phyloP scores from a whole-genome alignment of 2,113 vertebrate genomes.

The Odontophorus gujanensis region DNA sequence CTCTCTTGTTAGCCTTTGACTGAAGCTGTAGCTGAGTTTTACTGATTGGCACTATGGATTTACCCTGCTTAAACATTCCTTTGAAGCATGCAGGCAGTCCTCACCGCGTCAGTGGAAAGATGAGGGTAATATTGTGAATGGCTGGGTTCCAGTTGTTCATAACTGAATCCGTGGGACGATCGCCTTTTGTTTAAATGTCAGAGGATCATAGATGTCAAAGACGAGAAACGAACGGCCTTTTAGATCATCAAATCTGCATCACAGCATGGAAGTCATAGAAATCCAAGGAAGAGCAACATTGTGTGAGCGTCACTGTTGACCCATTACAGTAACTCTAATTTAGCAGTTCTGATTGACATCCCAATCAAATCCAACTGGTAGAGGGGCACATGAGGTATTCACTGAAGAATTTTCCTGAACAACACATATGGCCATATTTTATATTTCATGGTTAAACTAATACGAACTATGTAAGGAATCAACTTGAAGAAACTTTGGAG shows the following conservation, averaged over 20 bases:
- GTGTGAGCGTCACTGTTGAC: not conserved
- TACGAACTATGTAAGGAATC: not conserved
- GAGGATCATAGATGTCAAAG: conserved; percentile 32
- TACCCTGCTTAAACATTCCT: not conserved
- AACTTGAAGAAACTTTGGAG: not conserved
- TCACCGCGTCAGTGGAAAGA: conserved; percentile 30
- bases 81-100: not conserved
- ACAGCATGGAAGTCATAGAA: not conserved
- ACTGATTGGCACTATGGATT: not conserved
- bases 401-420: not conserved
- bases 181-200: conserved; percentile 70
- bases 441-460: not conserved
- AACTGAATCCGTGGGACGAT: conserved; percentile 43
- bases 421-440: not conserved
- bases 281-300: fast-evolving
- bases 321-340: fast-evolving
- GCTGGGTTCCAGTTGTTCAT: not conserved
- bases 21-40: not conserved
- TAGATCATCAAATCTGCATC: not conserved
- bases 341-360: not conserved
- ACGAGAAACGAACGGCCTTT: not conserved
- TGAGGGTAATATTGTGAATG: conserved; percentile 54
- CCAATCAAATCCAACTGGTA: fast-evolving
- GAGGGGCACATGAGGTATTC: not conserved
- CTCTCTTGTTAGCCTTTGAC: not conserved